Conservation (phyloP, 2,113 vertebrate species). For the Ornithorhynchus anatinus region DNA sequence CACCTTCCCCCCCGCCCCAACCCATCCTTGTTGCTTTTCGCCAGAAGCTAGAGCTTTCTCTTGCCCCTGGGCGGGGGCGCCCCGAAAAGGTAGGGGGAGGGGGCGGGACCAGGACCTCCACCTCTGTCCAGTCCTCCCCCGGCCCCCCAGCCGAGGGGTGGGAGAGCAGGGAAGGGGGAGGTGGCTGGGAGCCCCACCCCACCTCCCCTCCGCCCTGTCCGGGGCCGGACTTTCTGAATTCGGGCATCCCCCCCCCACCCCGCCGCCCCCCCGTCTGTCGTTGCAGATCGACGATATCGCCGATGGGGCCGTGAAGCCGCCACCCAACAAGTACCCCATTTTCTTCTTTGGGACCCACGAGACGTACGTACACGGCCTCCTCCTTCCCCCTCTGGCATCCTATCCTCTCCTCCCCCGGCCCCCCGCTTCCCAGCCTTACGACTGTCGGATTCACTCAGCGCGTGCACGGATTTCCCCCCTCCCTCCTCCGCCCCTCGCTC, state of each 20-base stretch:
- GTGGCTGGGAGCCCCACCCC: too few species aligned
- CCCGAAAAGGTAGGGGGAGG: too few species aligned
- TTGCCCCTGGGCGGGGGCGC: background rate
- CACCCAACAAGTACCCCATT: constrained; percentile 96
- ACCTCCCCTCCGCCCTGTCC: too few species aligned
- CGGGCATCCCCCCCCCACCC: too few species aligned
- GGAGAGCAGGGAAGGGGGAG: too few species aligned
- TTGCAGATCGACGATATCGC: constrained; percentile 94
- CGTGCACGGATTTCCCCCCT: background rate
- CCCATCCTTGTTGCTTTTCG: background rate
- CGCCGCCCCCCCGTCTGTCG: too few species aligned
- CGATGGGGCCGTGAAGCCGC: constrained; percentile 96
- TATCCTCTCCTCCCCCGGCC: background rate
- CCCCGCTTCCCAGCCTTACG: background rate
- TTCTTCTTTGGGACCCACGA: constrained; percentile 99
- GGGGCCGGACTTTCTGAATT: too few species aligned
- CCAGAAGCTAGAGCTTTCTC: constrained; percentile 24
- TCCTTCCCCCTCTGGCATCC: background rate
- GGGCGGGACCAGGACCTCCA: too few species aligned
- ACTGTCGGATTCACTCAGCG: background rate
- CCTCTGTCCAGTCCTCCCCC: too few species aligned
- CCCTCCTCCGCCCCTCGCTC: constrained; percentile 30
- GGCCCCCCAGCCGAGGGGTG: too few species aligned
- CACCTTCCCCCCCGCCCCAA: constrained; percentile 29
- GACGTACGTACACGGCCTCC: constrained; percentile 96